Evolutionary conservation across 2,797 vertebrate species (phyloP), one percentile per base, ranked within the genome.

Genomic region (Micromesistius poutassou): DNA sequence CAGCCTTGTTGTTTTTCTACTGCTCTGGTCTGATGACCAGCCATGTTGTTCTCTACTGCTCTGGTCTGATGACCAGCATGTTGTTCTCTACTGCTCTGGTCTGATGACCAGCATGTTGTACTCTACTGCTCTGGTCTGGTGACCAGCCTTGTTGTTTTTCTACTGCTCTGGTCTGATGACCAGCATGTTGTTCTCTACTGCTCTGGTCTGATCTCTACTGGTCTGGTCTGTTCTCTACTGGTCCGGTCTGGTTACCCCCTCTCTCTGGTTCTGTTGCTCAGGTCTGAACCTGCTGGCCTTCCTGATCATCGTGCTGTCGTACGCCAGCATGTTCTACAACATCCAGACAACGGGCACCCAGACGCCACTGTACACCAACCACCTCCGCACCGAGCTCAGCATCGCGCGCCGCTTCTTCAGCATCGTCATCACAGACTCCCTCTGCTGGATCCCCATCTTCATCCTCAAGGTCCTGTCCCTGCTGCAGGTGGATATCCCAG

Each of bases 381-480:
- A 98, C 85, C 96, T 99, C 83, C 98, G 96, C 88, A 98, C 97
- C 79, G 98, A 99, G 86, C 94, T 99, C 90, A 94, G 95, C 70
- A 96, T 99, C 50, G 98, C 97, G 84, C 98, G 99, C 80, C 93
- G 97, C 5, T 99, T 99, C 93, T 99, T 99, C 93, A 98, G 97
- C 73, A 99, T 99, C 75, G 97, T 99, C 75, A 97, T 99, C 81
- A 99, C 98, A 0, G 96, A 99, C 83, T 98, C 97, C 0, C 93
- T 99, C 0, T 99, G 98, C 92, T 99, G 98, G 98, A 98, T 99
- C 85, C 98, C 98, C 30, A 97, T 99, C 84, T 99, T 99, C 90
- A 90, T 98, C 90, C 93, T 99, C 84, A 99, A 99, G 93, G 95
- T 98, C 82, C 93, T 99, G 83, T 99, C 97, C 38, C 91, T 99